Percentiles rank a stretch among this genome's conserved stretches.
Evolutionary conservation across 2,113 vertebrate genomes (phyloP).

Genomic region (Conger conger): DNA sequence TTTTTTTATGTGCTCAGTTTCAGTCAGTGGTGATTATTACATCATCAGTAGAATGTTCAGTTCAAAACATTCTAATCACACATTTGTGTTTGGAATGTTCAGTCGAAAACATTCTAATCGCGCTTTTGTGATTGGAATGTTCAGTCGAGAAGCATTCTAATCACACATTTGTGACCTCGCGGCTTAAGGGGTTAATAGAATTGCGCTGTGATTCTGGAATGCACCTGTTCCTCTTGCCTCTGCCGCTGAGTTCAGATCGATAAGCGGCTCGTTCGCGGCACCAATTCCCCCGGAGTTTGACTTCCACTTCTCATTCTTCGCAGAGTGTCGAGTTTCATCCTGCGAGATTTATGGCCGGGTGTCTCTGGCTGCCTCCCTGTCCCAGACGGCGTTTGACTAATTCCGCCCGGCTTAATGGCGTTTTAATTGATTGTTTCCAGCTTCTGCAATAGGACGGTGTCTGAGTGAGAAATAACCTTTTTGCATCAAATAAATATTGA

Average conservation of each 20-base stretch:
- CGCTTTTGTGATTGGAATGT: too few relatives aligned
- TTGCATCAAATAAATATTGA: constrained; percentile 38
- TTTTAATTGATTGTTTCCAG: constrained; percentile 60
- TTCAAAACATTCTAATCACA: too few relatives aligned
- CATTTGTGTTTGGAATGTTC: too few relatives aligned
- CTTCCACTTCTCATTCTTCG: background rate
- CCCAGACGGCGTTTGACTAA: constrained; percentile 25
- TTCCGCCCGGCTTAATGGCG: constrained; percentile 50
- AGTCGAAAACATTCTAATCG: too few relatives aligned
- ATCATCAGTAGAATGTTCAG: too few relatives aligned
- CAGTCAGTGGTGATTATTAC: too few relatives aligned
- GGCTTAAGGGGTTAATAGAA: too few relatives aligned
- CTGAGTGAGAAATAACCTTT: constrained; percentile 39
- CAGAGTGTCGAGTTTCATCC: constrained; percentile 1
- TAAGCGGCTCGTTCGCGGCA: background rate
- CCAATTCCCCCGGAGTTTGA: background rate
- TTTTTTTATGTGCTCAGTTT: too few relatives aligned
- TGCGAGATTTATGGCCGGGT: constrained; percentile 15
- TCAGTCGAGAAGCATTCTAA: too few relatives aligned
- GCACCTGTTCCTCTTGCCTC: background rate
- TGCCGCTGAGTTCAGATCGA: constrained; percentile 2
- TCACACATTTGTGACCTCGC: too few relatives aligned
- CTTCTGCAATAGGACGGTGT: constrained; percentile 39
- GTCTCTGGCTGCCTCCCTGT: background rate
- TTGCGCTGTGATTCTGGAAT: background rate